Percentiles rank a stretch among this genome's conserved stretches.
Evolutionary conservation across 23 tunicate genomes (phyloP).

Genomic region (Halocynthia aurantium): DNA sequence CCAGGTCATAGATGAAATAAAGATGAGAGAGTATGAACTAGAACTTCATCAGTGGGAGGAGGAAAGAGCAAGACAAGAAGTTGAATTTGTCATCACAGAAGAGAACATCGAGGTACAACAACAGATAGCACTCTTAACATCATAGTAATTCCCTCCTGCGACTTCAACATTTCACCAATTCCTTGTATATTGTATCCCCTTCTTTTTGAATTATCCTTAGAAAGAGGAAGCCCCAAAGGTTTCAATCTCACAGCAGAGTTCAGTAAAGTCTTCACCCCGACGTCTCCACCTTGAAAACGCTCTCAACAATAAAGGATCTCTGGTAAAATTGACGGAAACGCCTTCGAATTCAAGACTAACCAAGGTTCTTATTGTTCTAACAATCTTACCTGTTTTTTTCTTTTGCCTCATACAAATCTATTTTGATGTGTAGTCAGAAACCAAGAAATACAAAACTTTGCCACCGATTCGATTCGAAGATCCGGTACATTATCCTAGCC

Average conservation of each 20-base stretch:
- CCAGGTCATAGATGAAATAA: conserved; percentile 68
- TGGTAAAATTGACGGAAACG: conserved; percentile 45
- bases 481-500: conserved; percentile 75
- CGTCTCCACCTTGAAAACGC: conserved; percentile 60
- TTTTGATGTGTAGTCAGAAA: conserved; percentile 40
- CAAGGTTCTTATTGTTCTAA: neutral
- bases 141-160: no score
- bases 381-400: neutral
- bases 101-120: conserved; percentile 15
- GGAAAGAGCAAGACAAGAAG: conserved; percentile 58
- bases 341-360: neutral
- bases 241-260: conserved; percentile 29
- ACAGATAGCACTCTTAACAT: neutral
- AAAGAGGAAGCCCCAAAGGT: neutral
- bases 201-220: neutral
- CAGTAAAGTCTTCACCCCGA: conserved; percentile 27
- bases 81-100: conserved; percentile 63
- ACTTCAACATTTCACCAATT: no score
- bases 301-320: conserved; percentile 40
- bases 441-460: conserved; percentile 57
- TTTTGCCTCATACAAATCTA: neutral
- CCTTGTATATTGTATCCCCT: no score
- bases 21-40: conserved; percentile 45
- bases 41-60: conserved; percentile 70
- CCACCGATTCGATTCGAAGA: conserved; percentile 89